phyloP scores from a whole-genome alignment of 2,113 vertebrate genomes.

The Malurus melanocephalus region DNA sequence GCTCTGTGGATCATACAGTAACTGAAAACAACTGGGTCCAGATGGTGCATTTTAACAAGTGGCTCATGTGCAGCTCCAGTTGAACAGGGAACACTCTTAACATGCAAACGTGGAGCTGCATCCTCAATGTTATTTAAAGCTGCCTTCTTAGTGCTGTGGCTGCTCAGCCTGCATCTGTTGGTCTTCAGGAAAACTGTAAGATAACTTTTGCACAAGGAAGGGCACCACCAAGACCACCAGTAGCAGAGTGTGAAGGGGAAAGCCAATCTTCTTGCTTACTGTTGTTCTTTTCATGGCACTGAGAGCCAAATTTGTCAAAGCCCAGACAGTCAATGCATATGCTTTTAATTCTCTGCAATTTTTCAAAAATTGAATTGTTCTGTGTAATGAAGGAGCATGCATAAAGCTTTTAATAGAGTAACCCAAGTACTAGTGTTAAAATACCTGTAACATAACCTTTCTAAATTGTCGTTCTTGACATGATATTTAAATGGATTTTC shows the following conservation, averaged over 20 bases:
- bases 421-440: not conserved
- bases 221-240: not conserved
- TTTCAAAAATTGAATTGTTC: not conserved
- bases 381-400: not conserved
- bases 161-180: not conserved
- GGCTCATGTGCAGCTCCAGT: not conserved
- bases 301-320: not conserved
- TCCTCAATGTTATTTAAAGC: not conserved
- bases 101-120: not conserved
- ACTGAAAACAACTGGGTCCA: not conserved
- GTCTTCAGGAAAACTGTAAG: not conserved
- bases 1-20: fast-evolving
- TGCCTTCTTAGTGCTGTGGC: not conserved
- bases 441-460: not conserved
- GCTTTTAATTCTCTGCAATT: not conserved
- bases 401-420: not conserved
- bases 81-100: not conserved
- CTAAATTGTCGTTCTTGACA: not conserved
- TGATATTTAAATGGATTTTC: not conserved
- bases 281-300: not conserved
- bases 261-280: not conserved
- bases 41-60: not conserved
- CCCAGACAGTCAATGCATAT: not conserved
- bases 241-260: not conserved
- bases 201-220: not conserved